These are phyloP conservation scores for Cryptomyrus ogoouensis DNA, from an alignment of 2,113 vertebrate species.

Conservation along the genomic window DNA sequence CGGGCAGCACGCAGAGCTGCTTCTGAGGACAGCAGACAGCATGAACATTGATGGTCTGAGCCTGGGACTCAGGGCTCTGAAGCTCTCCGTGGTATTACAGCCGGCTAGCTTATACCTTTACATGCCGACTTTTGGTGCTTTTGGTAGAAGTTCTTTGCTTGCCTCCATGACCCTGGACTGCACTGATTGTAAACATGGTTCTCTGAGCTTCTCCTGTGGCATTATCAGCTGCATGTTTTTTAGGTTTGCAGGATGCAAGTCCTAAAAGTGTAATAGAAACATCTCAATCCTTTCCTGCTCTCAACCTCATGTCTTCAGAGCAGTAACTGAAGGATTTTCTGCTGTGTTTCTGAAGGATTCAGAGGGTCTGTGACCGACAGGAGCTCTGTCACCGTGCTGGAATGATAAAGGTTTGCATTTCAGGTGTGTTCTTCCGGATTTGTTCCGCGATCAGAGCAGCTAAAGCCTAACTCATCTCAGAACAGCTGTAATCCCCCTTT, in stretches of 20 bases:
- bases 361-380: not conserved
- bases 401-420: constrained; percentile 22
- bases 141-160: not conserved
- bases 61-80: not conserved
- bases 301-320: not conserved
- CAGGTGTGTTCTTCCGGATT: constrained; percentile 36
- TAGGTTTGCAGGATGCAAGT: not conserved
- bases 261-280: not conserved
- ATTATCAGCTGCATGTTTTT: not conserved
- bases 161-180: not conserved
- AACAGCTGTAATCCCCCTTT: constrained; percentile 1
- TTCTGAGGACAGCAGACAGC: not conserved
- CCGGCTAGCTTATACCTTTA: not conserved
- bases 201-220: not conserved
- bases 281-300: not conserved
- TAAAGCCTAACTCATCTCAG: constrained; percentile 31
- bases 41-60: not conserved
- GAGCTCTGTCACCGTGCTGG: not conserved
- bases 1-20: not conserved
- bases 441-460: constrained; percentile 28
- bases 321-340: not conserved
- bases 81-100: not conserved
- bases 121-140: not conserved
- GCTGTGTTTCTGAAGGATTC: not conserved
- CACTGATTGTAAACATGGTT: not conserved